phyloP scores from a whole-genome alignment of 2,797 vertebrate genomes.

The Falco novaeseelandiae region DNA sequence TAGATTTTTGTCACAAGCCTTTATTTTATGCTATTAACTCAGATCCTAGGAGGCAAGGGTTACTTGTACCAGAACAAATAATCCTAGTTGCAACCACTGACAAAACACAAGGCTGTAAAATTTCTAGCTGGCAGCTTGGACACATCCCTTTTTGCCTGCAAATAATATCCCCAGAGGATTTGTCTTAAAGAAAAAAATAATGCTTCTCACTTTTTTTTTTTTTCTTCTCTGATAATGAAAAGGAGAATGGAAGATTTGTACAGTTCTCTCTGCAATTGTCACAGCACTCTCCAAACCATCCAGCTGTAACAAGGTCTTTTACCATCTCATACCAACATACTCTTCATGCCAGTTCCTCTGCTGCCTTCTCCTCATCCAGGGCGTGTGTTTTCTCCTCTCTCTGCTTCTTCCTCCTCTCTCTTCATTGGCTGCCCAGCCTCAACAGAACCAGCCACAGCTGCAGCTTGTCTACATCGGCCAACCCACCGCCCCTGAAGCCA shows the following conservation, averaged over 20 bases:
- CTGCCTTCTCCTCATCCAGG: no score
- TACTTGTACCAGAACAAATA: neutral
- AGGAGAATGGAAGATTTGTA: neutral
- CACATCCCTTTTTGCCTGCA: neutral
- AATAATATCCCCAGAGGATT: neutral
- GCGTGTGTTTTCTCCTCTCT: no score
- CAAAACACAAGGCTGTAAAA: fast-evolving
- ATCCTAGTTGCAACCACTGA: neutral
- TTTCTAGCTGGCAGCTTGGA: neutral
- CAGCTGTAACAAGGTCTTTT: no score
- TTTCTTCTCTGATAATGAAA: neutral
- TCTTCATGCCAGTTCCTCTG: no score
- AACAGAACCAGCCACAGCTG: no score
- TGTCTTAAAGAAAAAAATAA: neutral
- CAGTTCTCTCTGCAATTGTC: fast-evolving
- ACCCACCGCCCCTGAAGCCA: no score
- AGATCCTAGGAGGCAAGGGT: neutral
- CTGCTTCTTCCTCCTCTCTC: no score
- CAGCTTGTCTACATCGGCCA: no score
- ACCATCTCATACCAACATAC: no score
- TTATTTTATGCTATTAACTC: neutral
- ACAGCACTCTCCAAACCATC: no score
- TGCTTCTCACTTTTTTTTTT: neutral
- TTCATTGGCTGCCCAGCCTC: no score
- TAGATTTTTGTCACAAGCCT: neutral